Conservation (phyloP, 2,113 vertebrate species). For the Emberiza fucata region DNA sequence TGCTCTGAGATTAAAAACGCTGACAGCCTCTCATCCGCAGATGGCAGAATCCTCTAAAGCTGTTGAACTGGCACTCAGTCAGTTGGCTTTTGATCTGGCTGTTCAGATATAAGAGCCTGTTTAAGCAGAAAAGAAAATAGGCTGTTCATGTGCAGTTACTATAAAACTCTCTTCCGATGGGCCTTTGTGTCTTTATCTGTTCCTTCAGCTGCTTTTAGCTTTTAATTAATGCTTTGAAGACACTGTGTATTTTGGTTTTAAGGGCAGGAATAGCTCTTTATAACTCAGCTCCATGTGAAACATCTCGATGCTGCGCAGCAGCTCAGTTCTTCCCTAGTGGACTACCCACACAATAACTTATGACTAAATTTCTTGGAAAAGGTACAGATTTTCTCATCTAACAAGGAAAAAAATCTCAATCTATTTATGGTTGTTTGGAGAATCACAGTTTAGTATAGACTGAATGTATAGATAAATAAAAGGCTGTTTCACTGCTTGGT, state of each 20-base stretch:
- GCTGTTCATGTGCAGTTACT: conserved; percentile 19
- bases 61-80: conserved; percentile 51
- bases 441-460: not conserved
- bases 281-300: not conserved
- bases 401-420: not conserved
- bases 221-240: conserved; percentile 51
- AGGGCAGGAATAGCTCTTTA: not conserved
- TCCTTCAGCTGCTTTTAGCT: conserved; percentile 47
- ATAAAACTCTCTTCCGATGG: not conserved
- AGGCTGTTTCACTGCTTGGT: not conserved
- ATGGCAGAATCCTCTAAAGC: conserved; percentile 21
- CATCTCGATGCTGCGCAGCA: not conserved
- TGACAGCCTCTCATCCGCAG: conserved; percentile 15
- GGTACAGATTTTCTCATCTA: conserved; percentile 37
- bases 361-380: conserved; percentile 9
- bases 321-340: not conserved
- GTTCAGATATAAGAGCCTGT: conserved; percentile 27
- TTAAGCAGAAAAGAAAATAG: conserved; percentile 23
- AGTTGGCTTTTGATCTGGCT: conserved; percentile 48
- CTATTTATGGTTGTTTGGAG: conserved; percentile 1
- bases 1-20: not conserved
- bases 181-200: conserved; percentile 33
- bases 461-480: conserved; percentile 28
- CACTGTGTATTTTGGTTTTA: not conserved
- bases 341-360: not conserved